Base-by-base conservation (phyloP, 2,888 invertebrate species). In the Xiphydria camelus region DNA sequence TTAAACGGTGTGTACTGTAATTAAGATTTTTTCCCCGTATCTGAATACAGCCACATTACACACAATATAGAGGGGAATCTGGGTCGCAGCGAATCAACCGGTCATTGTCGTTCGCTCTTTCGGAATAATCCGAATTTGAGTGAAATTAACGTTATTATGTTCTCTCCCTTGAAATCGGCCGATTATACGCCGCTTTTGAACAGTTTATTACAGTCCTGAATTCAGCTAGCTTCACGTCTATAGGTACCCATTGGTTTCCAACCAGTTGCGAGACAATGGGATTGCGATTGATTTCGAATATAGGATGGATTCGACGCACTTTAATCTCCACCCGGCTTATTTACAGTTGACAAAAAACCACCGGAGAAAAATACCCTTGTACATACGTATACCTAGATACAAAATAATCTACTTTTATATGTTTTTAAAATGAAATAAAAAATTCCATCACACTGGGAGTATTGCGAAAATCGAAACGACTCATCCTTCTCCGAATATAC, bases 41-140 rank as follows among this genome's bases (percentile, higher is more conserved):
- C n/a, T n/a, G n/a, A n/a, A n/a, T n/a, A n/a, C n/a, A n/a, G n/a
- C n/a, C n/a, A n/a, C n/a, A n/a, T n/a, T n/a, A n/a, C n/a, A n/a
- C n/a, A n/a, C n/a, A 41, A 38, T 41, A 47, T 51, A 45, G 53
- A 51, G 56, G 52, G 50, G 56, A 56, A 68, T 62, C 54, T 61
- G 49, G 63, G 59, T 61, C 63, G 58, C 42, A 41, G 50, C 47
- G 60, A 67, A 65, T 65, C 64, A 64, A 62, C 63, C 45, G 61
- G 53, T 62, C 59, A 66, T 68, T 68, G 67, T 67, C 62, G 61
- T 53, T 53, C 54, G 55, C 55, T 61, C 63, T 64, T 64, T 62
- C 48, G 53, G 54, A 57, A 62, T 57, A 60, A 62, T 58, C 50
- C 49, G 40, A 49, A 55, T 53, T 51, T 46, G 51, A 53, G 40